Conservation (phyloP, 2,888 invertebrate species). For the Crocallis elinguaria region DNA sequence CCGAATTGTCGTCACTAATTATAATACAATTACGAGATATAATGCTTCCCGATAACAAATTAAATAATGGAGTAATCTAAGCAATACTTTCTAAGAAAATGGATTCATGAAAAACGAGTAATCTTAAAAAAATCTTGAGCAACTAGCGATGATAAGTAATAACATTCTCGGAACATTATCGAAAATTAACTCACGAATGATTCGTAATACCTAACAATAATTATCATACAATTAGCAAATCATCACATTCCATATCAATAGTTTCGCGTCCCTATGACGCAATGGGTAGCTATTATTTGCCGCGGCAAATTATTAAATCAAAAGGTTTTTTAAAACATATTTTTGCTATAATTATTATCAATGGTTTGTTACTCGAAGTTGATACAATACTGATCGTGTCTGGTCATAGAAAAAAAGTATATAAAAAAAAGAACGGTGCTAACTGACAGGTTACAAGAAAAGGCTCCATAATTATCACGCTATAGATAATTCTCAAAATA, state of each 20-base stretch:
- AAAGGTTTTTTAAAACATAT: background rate
- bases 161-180: constrained; percentile 38
- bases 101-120: constrained; percentile 24
- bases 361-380: too few species aligned
- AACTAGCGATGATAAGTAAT: constrained; percentile 34
- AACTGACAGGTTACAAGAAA: too few species aligned
- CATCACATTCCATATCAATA: constrained; percentile 19
- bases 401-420: background rate
- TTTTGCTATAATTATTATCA: too few species aligned
- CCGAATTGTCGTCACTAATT: too few species aligned
- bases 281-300: constrained; percentile 7
- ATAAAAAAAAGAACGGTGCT: too few species aligned
- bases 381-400: background rate
- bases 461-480: constrained; percentile 7
- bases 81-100: constrained; percentile 34
- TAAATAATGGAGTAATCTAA: constrained; percentile 4
- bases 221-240: constrained; percentile 41
- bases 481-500: constrained; percentile 22
- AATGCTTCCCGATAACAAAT: constrained; percentile 15
- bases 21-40: too few species aligned
- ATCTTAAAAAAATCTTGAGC: constrained; percentile 37
- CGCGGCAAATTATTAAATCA: constrained; percentile 1
- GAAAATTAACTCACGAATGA: constrained; percentile 34
- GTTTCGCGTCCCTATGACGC: constrained; percentile 23
- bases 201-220: constrained; percentile 29